phyloP scores from a whole-genome alignment of 2,113 vertebrate species.

The Microtus ochrogaster region DNA sequence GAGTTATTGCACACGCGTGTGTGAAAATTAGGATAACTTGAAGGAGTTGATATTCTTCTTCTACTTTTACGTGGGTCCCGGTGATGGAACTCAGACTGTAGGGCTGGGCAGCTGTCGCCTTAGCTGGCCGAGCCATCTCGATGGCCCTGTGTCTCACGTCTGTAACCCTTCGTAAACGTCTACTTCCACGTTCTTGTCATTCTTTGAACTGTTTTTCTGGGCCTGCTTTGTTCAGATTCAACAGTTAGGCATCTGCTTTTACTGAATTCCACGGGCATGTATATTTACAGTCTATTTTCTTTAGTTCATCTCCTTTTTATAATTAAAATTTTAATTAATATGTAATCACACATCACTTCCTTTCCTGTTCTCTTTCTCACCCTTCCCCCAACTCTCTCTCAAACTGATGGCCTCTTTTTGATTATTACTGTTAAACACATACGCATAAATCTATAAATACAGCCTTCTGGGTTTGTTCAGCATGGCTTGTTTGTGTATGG shows the following conservation, averaged over 20 bases:
- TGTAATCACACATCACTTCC: background rate
- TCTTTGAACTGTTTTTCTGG: background rate
- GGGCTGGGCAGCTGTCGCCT: background rate
- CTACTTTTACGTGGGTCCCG: accelerated
- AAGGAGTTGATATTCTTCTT: background rate
- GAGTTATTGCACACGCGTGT: background rate
- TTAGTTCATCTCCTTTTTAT: background rate
- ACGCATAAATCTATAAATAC: background rate
- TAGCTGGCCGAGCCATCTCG: background rate
- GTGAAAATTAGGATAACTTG: background rate
- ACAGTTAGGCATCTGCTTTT: background rate
- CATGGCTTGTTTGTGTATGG: background rate
- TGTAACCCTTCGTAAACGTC: background rate
- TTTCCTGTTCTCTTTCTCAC: background rate
- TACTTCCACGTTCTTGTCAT: background rate
- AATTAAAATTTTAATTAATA: background rate
- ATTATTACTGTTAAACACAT: background rate
- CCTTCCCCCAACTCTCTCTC: background rate
- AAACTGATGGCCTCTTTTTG: background rate
- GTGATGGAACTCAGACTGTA: background rate
- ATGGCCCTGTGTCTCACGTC: background rate
- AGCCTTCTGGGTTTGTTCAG: background rate
- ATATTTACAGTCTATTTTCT: background rate
- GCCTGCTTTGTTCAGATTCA: background rate
- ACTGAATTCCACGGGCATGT: background rate